Conservation (phyloP, 1,140 invertebrate genomes). For the Capitella teleta region DNA sequence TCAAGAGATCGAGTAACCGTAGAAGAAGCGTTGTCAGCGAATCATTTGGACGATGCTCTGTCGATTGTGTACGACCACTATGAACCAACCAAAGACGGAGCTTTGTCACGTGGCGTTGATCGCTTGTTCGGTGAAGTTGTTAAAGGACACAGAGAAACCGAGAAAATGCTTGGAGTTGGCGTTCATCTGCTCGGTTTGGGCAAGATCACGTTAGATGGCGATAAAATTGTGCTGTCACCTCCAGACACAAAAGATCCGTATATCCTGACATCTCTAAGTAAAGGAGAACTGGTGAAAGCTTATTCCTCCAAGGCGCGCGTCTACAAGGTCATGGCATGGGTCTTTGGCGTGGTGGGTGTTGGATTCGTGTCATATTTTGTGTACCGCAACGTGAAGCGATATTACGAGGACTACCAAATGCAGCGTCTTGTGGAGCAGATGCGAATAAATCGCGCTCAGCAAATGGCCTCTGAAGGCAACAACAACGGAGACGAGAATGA, state of each 20-base stretch:
- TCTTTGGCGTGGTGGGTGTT: conserved; percentile 21
- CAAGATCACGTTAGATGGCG: conserved; percentile 25
- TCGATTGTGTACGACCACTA: conserved; percentile 25
- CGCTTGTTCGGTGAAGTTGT: conserved; percentile 28
- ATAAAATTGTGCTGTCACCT: conserved; percentile 24
- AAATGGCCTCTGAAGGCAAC: conserved; percentile 3
- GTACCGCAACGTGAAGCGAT: conserved; percentile 17
- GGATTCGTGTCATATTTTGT: conserved; percentile 20
- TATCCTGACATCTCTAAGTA: conserved; percentile 30
- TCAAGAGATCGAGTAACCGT: too few species aligned
- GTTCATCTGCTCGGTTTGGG: conserved; percentile 35
- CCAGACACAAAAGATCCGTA: conserved; percentile 21
- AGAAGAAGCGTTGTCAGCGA: conserved; percentile 20
- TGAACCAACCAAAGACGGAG: conserved; percentile 13
- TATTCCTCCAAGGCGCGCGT: conserved; percentile 19
- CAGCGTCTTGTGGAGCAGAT: conserved; percentile 15
- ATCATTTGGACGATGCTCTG: conserved; percentile 23
- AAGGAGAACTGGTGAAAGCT: conserved; percentile 25
- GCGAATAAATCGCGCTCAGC: conserved; percentile 4
- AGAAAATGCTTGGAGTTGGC: conserved; percentile 34
- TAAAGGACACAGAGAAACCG: conserved; percentile 36
- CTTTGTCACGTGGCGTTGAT: conserved; percentile 23
- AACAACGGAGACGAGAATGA: conserved; percentile 9
- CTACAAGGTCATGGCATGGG: conserved; percentile 22
- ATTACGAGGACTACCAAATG: conserved; percentile 11